These are phyloP conservation scores for Dinomys branickii DNA, from an alignment of 2,113 vertebrate species.

Conservation along the genomic window DNA sequence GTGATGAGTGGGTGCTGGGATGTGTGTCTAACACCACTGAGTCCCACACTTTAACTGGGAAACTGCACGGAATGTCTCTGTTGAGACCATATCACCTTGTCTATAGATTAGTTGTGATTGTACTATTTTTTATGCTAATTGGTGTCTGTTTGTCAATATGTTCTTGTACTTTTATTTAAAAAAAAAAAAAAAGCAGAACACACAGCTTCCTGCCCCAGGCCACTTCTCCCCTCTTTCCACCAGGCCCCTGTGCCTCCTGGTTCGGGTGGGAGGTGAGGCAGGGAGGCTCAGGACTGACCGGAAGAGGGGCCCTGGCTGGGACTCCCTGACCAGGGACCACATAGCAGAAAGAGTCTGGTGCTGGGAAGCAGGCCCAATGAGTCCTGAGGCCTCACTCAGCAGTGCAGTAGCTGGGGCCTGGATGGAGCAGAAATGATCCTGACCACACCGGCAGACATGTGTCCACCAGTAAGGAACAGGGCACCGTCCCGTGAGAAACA, in stretches of 20 bases:
- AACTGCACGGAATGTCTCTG: rapidly evolving
- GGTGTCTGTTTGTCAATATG: too few species aligned
- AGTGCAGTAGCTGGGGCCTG: rapidly evolving
- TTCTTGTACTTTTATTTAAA: too few species aligned
- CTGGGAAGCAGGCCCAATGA: not conserved
- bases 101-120: too few species aligned
- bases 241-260: too few species aligned
- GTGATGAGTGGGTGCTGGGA: not conserved
- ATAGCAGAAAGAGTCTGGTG: not conserved
- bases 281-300: rapidly evolving
- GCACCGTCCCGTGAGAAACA: not conserved
- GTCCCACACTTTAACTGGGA: rapidly evolving
- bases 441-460: rapidly evolving
- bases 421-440: too few species aligned
- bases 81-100: too few species aligned
- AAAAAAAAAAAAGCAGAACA: too few species aligned
- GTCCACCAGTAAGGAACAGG: not conserved
- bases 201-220: not conserved
- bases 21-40: not conserved
- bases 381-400: rapidly evolving
- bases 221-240: not conserved
- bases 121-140: too few species aligned
- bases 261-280: rapidly evolving
- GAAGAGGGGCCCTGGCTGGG: too few species aligned
- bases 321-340: rapidly evolving